These are phyloP conservation scores for Urosaurus nigricauda DNA, from an alignment of 2,797 vertebrate species.

Conservation along the genomic window DNA sequence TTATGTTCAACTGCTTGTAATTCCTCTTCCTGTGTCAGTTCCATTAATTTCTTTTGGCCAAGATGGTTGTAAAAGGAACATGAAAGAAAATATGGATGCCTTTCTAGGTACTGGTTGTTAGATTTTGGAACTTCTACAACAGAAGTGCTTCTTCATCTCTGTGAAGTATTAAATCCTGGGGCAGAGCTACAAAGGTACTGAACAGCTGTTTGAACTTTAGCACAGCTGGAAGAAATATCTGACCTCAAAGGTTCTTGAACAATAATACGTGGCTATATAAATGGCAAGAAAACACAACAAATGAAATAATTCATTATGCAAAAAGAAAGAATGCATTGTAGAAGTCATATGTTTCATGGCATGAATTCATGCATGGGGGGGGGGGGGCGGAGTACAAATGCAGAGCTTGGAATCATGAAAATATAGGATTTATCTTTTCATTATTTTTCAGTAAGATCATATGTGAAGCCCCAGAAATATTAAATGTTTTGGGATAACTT, in stretches of 20 bases:
- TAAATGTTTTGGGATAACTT: neutral
- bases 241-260: constrained; percentile 29
- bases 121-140: neutral
- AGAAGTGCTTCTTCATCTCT: rapidly evolving
- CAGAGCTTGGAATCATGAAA: neutral
- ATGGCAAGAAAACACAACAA: constrained; percentile 25
- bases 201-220: neutral
- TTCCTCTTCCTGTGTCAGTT: constrained; percentile 28
- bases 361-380: neutral
- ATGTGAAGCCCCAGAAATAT: rapidly evolving
- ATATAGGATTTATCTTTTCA: neutral
- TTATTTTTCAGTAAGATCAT: rapidly evolving
- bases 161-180: constrained; percentile 1
- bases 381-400: neutral
- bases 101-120: neutral
- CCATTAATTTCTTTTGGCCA: constrained; percentile 29
- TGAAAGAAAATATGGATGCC: neutral
- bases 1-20: neutral
- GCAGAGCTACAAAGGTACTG: constrained; percentile 18
- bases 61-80: constrained; percentile 9
- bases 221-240: constrained; percentile 26
- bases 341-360: neutral
- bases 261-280: neutral
- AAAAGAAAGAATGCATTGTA: neutral
- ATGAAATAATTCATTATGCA: neutral